phyloP scores from a whole-genome alignment of 1,140 invertebrate species.

The Epicauta chinensis region DNA sequence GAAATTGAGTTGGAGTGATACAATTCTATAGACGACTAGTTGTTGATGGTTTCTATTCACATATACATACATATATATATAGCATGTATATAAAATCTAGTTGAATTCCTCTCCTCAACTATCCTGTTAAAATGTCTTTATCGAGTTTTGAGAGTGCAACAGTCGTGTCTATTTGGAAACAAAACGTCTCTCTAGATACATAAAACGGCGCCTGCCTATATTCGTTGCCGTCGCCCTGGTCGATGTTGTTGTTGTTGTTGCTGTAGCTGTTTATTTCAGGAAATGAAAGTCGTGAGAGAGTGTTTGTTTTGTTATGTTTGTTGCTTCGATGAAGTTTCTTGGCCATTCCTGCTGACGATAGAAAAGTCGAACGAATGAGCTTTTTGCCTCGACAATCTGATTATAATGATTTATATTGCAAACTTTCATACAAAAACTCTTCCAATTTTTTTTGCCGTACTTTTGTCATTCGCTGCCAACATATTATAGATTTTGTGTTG shows the following conservation, averaged over 20 bases:
- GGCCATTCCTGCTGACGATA: constrained; percentile 24
- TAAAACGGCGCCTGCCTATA: constrained; percentile 19
- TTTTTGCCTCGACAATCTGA: constrained; percentile 23
- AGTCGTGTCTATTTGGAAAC: constrained; percentile 8
- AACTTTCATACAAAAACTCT: constrained; percentile 6
- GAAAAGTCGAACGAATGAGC: constrained; percentile 18
- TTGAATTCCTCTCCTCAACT: no score
- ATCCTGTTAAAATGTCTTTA: constrained; percentile 15
- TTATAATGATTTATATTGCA: constrained; percentile 22
- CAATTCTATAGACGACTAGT: no score
- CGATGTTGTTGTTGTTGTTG: constrained; percentile 15
- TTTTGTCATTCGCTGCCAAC: no score
- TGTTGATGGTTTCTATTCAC: no score
- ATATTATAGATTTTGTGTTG: no score
- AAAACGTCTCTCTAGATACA: constrained; percentile 19
- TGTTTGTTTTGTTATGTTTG: constrained; percentile 31
- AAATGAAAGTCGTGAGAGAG: constrained; percentile 28
- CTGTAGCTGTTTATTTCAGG: constrained; percentile 30
- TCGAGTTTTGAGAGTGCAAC: constrained; percentile 7
- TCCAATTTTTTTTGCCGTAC: not conserved
- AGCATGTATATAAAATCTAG: no score
- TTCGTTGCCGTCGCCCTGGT: no score
- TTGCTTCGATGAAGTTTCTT: constrained; percentile 30
- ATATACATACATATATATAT: no score
- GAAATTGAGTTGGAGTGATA: no score